Evolutionary conservation across 2,113 vertebrate species (phyloP).

Genomic region (Pygoscelis antarcticus): DNA sequence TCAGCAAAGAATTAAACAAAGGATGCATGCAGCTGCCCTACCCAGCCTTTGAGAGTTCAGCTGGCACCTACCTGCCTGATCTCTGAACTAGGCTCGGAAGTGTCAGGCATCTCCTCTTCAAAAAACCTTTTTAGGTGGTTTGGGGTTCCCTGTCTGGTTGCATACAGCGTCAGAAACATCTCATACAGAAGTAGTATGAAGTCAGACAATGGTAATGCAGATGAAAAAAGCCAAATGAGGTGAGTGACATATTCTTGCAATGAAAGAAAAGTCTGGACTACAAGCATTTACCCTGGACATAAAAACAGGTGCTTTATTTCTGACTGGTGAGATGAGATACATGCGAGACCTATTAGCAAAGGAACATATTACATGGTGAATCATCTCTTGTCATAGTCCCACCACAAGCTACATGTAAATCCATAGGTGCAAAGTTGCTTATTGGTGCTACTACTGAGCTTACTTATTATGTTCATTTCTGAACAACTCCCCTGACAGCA

Average conservation of each 20-base stretch:
- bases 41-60: constrained; percentile 9
- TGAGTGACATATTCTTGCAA: neutral
- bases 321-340: neutral
- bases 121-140: neutral
- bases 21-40: neutral
- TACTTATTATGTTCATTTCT: neutral
- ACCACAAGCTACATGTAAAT: no score
- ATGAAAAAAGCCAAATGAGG: neutral
- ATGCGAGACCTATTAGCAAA: neutral
- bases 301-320: neutral
- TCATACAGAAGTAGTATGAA: neutral
- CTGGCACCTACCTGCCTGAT: constrained; percentile 26
- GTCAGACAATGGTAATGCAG: neutral
- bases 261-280: neutral
- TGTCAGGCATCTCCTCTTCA: neutral
- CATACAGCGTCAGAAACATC: neutral
- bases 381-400: neutral
- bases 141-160: neutral
- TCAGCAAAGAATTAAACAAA: constrained; percentile 50
- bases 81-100: neutral
- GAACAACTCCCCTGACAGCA: neutral
- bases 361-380: neutral
- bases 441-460: neutral
- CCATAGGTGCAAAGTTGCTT: neutral
- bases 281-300: neutral